Percentiles rank a stretch among this genome's conserved stretches.
Conservation (phyloP, 2,888 invertebrate species). For the Metallyticus violacea region DNA sequence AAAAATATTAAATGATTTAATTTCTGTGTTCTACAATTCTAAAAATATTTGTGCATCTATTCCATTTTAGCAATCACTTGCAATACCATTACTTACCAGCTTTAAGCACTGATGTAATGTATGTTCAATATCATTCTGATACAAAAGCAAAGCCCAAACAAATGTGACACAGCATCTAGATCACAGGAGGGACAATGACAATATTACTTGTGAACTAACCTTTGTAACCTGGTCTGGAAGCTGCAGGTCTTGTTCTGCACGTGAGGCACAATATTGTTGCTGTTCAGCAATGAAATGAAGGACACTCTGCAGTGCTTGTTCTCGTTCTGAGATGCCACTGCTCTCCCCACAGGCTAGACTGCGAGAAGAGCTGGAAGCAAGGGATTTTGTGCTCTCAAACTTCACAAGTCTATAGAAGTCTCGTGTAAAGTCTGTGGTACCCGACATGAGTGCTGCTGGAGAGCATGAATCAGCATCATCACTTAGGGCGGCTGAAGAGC, state of each 20-base stretch:
- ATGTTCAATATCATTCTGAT: no score
- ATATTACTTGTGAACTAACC: not conserved
- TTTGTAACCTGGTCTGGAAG: not conserved
- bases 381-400: slow-evolving; percentile 76
- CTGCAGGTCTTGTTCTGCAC: slow-evolving; percentile 54
- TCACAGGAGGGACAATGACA: no score
- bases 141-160: no score
- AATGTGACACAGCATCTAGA: no score
- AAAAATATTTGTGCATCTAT: no score
- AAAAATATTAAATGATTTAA: no score
- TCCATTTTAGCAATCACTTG: no score
- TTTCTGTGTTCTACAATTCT: no score
- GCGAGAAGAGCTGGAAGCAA: slow-evolving; percentile 71
- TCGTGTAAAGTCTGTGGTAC: slow-evolving; percentile 65
- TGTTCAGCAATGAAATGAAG: slow-evolving; percentile 74
- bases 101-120: no score
- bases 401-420: slow-evolving; percentile 79
- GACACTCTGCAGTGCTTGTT: slow-evolving; percentile 69
- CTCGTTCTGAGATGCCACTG: slow-evolving; percentile 50
- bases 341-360: slow-evolving; percentile 54
- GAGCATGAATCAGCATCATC: slow-evolving; percentile 50
- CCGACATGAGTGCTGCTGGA: slow-evolving; percentile 55
- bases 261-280: slow-evolving; percentile 64
- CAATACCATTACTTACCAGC: no score
- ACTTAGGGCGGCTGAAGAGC: slow-evolving; percentile 66